Conservation (phyloP, 2,888 invertebrate species). For the Drosophila dives region DNA sequence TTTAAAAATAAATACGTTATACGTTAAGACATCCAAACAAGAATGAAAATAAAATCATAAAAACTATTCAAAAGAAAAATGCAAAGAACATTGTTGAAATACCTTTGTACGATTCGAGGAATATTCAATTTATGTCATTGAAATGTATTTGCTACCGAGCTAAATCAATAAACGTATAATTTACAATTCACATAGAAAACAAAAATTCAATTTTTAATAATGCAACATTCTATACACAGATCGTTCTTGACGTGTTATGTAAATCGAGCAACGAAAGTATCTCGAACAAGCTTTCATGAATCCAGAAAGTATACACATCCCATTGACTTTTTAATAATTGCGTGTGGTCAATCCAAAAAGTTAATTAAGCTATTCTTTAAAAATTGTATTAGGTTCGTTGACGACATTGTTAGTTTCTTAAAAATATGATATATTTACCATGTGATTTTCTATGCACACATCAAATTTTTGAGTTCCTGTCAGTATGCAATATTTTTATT, state of each 20-base stretch:
- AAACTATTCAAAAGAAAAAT: slow-evolving; percentile 27
- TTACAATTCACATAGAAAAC: slow-evolving; percentile 54
- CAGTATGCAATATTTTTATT: neutral
- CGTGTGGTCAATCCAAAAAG: neutral
- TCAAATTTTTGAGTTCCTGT: neutral
- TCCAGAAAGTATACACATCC: neutral
- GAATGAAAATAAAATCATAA: slow-evolving; percentile 10
- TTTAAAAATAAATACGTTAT: slow-evolving; percentile 44
- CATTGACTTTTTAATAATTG: neutral
- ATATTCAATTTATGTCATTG: slow-evolving; percentile 21
- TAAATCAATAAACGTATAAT: slow-evolving; percentile 40
- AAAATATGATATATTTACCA: neutral
- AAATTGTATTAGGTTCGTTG: neutral
- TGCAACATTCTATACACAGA: slow-evolving; percentile 8
- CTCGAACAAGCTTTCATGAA: no score
- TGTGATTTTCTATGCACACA: neutral
- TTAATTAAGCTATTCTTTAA: neutral
- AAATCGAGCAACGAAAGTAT: neutral
- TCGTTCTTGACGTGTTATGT: neutral
- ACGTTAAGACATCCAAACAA: slow-evolving; percentile 23
- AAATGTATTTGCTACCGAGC: slow-evolving; percentile 38
- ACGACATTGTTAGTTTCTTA: neutral
- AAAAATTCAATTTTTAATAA: slow-evolving; percentile 65
- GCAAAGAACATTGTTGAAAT: slow-evolving; percentile 19
- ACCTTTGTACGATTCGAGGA: slow-evolving; percentile 39